These are phyloP conservation scores for Aegotheles bennettii DNA, from an alignment of 2,113 vertebrate species.

Conservation along the genomic window DNA sequence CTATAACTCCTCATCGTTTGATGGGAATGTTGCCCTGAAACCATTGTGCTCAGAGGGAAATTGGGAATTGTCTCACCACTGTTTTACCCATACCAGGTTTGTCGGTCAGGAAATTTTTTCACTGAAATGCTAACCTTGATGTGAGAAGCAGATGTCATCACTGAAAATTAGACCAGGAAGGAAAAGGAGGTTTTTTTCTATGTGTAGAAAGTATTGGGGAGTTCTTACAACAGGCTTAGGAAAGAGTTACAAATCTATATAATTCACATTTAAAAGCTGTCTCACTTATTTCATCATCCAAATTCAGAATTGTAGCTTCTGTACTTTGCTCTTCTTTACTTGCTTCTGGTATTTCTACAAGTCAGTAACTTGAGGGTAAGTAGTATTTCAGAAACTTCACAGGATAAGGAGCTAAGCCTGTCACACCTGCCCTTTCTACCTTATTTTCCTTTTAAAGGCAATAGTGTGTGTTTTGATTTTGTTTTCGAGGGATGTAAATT, in stretches of 20 bases:
- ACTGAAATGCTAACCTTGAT: background rate
- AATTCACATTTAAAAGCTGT: background rate
- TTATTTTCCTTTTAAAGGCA: background rate
- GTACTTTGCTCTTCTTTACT: background rate
- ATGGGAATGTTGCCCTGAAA: background rate
- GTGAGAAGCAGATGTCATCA: background rate
- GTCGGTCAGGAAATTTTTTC: background rate
- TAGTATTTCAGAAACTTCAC: background rate
- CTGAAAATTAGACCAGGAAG: background rate
- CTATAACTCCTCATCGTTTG: background rate
- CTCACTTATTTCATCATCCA: background rate
- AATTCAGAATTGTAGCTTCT: background rate
- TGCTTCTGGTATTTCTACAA: background rate
- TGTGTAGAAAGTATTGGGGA: background rate
- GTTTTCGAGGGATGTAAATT: background rate
- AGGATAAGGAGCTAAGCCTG: background rate
- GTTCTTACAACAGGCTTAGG: background rate
- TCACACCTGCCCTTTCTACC: background rate
- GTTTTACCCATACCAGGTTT: constrained; percentile 2
- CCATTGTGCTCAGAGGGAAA: background rate
- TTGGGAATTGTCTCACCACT: background rate
- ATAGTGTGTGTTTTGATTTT: background rate
- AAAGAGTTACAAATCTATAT: background rate
- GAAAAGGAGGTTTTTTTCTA: background rate
- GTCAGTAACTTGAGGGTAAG: background rate